Evolutionary conservation across 2,888 invertebrate genomes (phyloP).

Genomic region (Microchrysa polita): DNA sequence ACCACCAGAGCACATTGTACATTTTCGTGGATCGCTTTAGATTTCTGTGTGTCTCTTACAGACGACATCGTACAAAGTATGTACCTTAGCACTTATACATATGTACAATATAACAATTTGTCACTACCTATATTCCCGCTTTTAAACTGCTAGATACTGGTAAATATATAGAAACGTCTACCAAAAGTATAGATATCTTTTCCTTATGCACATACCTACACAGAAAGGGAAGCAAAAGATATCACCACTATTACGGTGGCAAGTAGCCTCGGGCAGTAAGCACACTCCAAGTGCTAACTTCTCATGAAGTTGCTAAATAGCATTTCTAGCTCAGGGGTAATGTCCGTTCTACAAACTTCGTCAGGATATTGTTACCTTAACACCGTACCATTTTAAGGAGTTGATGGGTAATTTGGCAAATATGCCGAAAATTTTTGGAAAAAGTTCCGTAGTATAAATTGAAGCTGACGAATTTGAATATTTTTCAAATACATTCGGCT

Average conservation of each 20-base stretch:
- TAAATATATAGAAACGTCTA: background rate
- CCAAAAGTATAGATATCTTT: conserved; percentile 2
- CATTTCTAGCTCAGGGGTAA: conserved; percentile 38
- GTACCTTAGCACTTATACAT: no score
- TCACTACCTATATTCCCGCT: background rate
- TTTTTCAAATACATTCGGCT: no score
- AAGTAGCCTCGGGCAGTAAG: conserved; percentile 28
- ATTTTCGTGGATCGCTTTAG: background rate
- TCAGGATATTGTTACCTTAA: conserved; percentile 15
- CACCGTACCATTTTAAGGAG: background rate
- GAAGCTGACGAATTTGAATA: no score
- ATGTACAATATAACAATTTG: background rate
- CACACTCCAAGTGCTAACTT: conserved; percentile 42
- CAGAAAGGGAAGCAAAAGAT: conserved; percentile 12
- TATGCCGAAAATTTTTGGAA: no score
- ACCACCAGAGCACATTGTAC: conserved; percentile 35
- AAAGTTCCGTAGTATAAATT: no score
- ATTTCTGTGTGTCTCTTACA: no score
- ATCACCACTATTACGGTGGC: conserved; percentile 22
- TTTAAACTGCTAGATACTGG: no score
- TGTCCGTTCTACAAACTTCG: conserved; percentile 23
- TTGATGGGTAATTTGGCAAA: no score
- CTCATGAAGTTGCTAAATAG: conserved; percentile 42
- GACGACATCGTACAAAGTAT: background rate
- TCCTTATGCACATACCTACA: background rate